Conservation (phyloP, 2,888 invertebrate species). For the Chironomus tentans region DNA sequence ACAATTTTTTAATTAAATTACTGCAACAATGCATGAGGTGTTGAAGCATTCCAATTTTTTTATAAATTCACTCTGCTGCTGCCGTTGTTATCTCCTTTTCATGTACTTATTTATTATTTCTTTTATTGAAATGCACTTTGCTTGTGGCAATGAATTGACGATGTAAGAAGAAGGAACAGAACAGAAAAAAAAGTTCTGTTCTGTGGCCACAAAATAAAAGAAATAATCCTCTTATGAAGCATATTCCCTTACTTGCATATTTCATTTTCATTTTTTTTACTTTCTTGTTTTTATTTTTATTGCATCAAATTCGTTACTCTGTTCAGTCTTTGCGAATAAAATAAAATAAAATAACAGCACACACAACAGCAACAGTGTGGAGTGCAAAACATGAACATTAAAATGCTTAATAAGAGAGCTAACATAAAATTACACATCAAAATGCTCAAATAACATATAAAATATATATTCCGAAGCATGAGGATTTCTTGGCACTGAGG, state of each 20-base stretch:
- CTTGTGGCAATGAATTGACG: background rate
- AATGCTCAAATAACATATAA: background rate
- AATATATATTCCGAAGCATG: no score
- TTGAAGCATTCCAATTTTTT: background rate
- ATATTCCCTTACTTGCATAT: background rate
- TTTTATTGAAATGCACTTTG: slow-evolving; percentile 12
- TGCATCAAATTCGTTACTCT: slow-evolving; percentile 9
- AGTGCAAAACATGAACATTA: slow-evolving; percentile 17
- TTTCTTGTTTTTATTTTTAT: background rate
- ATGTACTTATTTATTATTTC: background rate
- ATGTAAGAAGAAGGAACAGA: no score
- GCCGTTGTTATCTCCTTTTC: background rate
- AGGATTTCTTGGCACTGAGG: background rate
- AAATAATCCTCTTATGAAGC: slow-evolving; percentile 8
- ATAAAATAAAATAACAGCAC: background rate
- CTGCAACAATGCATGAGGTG: background rate
- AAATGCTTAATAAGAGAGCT: slow-evolving; percentile 13
- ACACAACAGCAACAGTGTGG: background rate
- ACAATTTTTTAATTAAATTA: slow-evolving; percentile 4
- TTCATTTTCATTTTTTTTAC: background rate
- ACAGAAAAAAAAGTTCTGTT: background rate
- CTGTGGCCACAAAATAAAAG: background rate
- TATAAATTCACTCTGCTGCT: background rate
- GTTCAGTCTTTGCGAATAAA: no score
- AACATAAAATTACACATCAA: slow-evolving; percentile 20